Evolutionary conservation across 2,888 invertebrate genomes (phyloP), one percentile per base, ranked within the genome.

Genomic region (Dynastes maya): DNA sequence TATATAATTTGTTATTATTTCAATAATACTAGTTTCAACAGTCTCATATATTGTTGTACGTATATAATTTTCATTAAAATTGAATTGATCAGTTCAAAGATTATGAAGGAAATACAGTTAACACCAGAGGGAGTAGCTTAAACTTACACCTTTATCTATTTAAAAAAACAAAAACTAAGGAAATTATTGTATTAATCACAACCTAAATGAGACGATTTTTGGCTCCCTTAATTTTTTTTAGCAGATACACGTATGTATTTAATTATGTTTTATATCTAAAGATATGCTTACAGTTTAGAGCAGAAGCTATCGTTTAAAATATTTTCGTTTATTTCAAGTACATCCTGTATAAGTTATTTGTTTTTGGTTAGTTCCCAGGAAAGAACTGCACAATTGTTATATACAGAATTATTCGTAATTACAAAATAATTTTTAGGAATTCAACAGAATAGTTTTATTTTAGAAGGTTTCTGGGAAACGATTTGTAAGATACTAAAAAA

Each of bases 41-140:
- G 78, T 78, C 78, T 78, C 74, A 78, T 78, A 78, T 75, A 78
- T 65, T 75, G 75, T 75, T 78, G 78, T 78, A 78, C 78, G 74
- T 76, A 76, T 76, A 76, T 76, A 68, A 11, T 58, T 72, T 72
- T 55, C 72, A 4, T 55, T 45, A 9, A 45, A 55, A 13, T 72
- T 45, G 58, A 22, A 58, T 72, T 16, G 51, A 61, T 70, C 27
- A 29, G 51, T 45, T 67, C 45, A 2, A 49, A 27, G 11, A 13
- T 63, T 32, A 45, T 22, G 45, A 67, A 8, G 45, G 27, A 29
- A 63, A 55, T 55, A 32, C 32, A 6, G 32, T 11, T 45, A 49
- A 45, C 49, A 27, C 11, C 1, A 45, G 16, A 67, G 27, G 67
- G 45, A 67, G 45, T 9, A 32, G 13, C 27, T 27, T 29, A 2